Conservation (phyloP, 2,797 vertebrate species). For the Sebastes oblongus region DNA sequence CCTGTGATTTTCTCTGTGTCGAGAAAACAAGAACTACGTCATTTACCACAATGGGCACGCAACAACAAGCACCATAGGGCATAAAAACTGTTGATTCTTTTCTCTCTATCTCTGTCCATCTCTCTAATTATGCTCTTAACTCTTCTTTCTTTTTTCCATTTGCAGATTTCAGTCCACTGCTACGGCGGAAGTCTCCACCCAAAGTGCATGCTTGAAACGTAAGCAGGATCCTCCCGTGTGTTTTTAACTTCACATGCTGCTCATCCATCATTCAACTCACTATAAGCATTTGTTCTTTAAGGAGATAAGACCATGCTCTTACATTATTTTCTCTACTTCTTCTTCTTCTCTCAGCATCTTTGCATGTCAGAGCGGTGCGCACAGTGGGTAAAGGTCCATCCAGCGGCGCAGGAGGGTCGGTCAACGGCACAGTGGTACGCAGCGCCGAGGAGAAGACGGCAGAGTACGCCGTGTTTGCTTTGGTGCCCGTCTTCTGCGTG, state of each 20-base stretch:
- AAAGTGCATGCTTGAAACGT: conserved; percentile 72
- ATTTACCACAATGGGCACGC: conserved; percentile 21
- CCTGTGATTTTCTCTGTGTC: conserved; percentile 13
- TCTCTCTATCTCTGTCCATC: neutral
- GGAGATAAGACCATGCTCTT: neutral
- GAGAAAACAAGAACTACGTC: conserved; percentile 18
- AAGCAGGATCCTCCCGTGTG: conserved; percentile 32
- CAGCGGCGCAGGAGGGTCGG: conserved; percentile 24
- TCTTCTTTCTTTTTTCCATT: conserved; percentile 24
- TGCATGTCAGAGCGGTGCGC: conserved; percentile 66
- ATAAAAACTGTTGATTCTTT: conserved; percentile 28
- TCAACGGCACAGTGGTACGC: conserved; percentile 82
- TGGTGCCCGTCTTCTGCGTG: conserved; percentile 94
- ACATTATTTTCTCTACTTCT: neutral
- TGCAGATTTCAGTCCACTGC: conserved; percentile 70
- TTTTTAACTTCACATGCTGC: neutral
- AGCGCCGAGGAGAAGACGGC: conserved; percentile 84
- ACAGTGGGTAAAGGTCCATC: conserved; percentile 69
- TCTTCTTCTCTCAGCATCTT: conserved; percentile 10
- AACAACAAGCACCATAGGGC: neutral
- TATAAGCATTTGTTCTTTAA: neutral
- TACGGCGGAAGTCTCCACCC: conserved; percentile 37
- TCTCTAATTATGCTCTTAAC: conserved; percentile 26
- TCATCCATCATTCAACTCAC: neutral
- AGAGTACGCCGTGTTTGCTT: conserved; percentile 89